Evolutionary conservation across 2,888 invertebrate species (phyloP).

Genomic region (Magallana nippona): DNA sequence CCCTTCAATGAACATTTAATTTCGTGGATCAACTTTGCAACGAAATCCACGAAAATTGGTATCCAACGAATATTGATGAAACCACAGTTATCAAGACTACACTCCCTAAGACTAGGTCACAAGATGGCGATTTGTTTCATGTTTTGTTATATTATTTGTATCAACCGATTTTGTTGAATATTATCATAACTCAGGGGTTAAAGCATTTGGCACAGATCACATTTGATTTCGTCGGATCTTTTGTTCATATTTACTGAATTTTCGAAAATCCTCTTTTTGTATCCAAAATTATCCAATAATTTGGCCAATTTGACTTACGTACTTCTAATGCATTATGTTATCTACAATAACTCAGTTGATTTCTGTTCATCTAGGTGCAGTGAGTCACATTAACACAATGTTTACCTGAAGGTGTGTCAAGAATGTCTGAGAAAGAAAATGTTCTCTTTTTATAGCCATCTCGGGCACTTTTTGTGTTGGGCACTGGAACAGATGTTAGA

Average conservation of each 20-base stretch:
- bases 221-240: background rate
- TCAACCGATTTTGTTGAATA: background rate
- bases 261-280: background rate
- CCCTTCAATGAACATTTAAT: too few species aligned
- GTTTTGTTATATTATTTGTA: background rate
- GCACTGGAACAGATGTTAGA: background rate
- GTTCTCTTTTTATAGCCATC: conserved; percentile 17
- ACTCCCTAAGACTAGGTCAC: background rate
- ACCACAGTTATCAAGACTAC: too few species aligned
- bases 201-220: background rate
- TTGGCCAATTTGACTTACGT: background rate
- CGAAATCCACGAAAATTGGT: too few species aligned
- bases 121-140: background rate
- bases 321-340: too few species aligned
- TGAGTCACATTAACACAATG: background rate
- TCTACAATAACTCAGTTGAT: background rate
- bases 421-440: conserved; percentile 25
- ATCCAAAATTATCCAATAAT: too few species aligned
- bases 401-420: conserved; percentile 1
- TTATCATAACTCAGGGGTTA: too few species aligned
- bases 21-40: too few species aligned
- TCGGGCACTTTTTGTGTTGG: background rate
- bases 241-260: background rate
- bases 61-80: too few species aligned
- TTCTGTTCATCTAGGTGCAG: background rate